Conservation (phyloP, 2,888 invertebrate genomes). For the Phania funesta region DNA sequence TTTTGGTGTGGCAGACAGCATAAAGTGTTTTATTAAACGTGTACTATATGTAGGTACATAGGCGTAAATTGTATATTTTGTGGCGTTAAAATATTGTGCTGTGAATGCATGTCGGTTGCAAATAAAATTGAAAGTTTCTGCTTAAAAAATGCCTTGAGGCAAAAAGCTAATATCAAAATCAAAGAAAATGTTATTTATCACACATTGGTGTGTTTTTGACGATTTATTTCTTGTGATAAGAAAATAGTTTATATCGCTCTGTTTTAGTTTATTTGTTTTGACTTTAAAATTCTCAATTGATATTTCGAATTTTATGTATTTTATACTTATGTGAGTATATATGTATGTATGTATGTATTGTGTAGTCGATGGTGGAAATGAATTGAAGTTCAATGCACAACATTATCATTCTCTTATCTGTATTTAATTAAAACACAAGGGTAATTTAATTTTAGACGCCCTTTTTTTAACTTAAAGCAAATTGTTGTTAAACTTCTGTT, state of each 20-base stretch:
- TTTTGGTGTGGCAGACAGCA: constrained; percentile 21
- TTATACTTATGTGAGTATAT: neutral
- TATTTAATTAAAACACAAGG: constrained; percentile 67
- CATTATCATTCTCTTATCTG: constrained; percentile 72
- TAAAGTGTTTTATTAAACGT: neutral
- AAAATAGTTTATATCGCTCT: constrained; percentile 3
- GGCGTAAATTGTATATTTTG: constrained; percentile 3
- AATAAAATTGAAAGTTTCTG: neutral
- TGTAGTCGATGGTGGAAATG: neutral
- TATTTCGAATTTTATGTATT: neutral
- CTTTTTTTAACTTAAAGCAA: constrained; percentile 43
- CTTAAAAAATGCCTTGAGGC: neutral
- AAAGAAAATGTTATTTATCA: constrained; percentile 55
- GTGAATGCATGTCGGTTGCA: constrained; percentile 43
- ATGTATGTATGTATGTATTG: too few relatives aligned
- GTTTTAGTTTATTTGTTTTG: neutral
- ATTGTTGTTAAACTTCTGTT: constrained; percentile 6
- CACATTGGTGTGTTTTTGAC: neutral
- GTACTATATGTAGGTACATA: neutral
- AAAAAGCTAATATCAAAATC: neutral
- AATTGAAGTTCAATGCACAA: constrained; percentile 80
- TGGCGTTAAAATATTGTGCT: constrained; percentile 56
- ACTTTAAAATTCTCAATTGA: neutral
- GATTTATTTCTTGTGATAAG: neutral
- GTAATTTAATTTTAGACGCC: constrained; percentile 77